Evolutionary conservation across 2,797 vertebrate species (phyloP).

Genomic region (Discoglossus pictus): DNA sequence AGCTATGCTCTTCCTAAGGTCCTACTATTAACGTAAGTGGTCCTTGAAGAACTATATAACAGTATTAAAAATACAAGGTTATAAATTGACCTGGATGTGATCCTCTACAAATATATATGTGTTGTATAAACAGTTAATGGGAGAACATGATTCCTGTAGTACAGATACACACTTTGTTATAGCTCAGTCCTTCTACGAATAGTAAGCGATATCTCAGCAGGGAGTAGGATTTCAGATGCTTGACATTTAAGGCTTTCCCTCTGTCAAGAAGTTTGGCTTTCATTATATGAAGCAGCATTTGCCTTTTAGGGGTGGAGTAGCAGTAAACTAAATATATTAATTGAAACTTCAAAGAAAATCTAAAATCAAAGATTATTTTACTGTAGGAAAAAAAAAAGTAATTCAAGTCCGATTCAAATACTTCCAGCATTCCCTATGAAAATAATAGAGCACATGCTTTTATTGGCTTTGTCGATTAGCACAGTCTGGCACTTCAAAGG

Average conservation of each 20-base stretch:
- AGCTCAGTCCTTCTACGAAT: no score
- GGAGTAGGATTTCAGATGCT: background rate
- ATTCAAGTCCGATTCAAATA: conserved; percentile 1
- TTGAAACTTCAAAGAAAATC: conserved; percentile 10
- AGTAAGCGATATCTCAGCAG: background rate
- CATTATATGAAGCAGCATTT: background rate
- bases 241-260: conserved; percentile 2
- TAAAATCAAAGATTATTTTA: conserved; percentile 12
- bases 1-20: no score
- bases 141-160: no score
- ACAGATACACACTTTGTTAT: no score
- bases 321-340: conserved; percentile 16
- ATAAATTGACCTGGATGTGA: no score
- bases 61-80: no score
- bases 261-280: background rate
- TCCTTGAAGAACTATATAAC: no score
- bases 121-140: no score
- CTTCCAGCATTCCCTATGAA: conserved; percentile 12
- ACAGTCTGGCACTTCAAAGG: conserved; percentile 41
- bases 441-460: conserved; percentile 37
- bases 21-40: no score
- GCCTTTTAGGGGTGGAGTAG: background rate
- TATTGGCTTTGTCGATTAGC: conserved; percentile 20
- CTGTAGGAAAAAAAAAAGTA: background rate
- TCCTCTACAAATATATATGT: no score